Evolutionary conservation across 2,113 vertebrate species (phyloP), one percentile per base, ranked within the genome.

Genomic region (Tragelaphus imberbis): DNA sequence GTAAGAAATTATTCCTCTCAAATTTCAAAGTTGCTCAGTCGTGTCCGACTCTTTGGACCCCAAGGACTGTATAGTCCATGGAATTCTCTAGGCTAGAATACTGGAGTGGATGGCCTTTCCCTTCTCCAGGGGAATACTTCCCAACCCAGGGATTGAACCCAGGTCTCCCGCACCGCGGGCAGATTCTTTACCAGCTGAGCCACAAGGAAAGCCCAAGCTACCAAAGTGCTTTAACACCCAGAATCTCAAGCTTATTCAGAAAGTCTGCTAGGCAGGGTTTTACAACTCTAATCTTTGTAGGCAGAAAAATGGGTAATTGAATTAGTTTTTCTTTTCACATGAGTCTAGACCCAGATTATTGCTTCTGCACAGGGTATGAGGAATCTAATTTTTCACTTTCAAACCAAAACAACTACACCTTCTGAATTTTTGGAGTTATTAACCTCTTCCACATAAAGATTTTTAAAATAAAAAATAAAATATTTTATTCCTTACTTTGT

Each of bases 381-480:
- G 49, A 90, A 81, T 61, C 49, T 55, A 14, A 87, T 91, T 92
- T 95, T 92, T 59, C 47, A 88, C 15, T 28, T 95, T 81, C 51
- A 88, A 92, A 25, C 1, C 27, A 6, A 94, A 90, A 65, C 23
- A 40, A 68, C 7, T 9, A 59, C 0, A 44, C 0, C 30, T 71
- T 85, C 79, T 40, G 30, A 80, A 89, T 80, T 88, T 23, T 68
- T 40, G 33, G 17, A 47, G 25, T 3, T 51, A 91, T 19, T 63
- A 81, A 71, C 2, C 91, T 91, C 27, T 92, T 92, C 6, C 30
- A 36, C 2, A 2, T 58, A 71, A 92, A 95, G 21, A 0, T 68
- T 81, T 97, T 61, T 19, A 59, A 90, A 92, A 93, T 85, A 81
- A 77, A 90, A 91, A 91, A 77, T 58, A 27, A 87, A 82, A 12